A percentile compares a stretch with the other conserved stretches of the same genome.
Evolutionary conservation across 2,888 invertebrate species (phyloP).

Genomic region (Lasioglossum villosulum): DNA sequence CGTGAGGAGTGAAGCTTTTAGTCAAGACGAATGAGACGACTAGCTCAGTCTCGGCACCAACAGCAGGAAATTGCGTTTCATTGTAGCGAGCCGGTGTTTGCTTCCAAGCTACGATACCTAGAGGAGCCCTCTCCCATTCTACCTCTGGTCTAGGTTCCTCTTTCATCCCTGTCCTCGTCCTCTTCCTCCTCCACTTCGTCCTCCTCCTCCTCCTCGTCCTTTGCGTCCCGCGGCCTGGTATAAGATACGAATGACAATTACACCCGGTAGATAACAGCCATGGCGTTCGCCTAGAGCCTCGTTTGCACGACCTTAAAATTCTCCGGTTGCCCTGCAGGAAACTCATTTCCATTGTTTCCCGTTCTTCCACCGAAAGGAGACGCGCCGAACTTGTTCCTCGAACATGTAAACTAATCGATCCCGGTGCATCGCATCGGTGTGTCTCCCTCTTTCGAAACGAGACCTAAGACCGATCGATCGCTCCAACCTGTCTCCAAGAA

Average conservation of each 20-base stretch:
- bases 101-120: constrained; percentile 80
- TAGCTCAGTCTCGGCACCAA: constrained; percentile 75
- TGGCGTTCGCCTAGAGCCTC: constrained; percentile 50
- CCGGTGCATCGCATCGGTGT: constrained; percentile 9
- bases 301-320: constrained; percentile 68
- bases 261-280: constrained; percentile 70
- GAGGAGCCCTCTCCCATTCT: constrained; percentile 43
- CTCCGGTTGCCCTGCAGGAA: constrained; percentile 46
- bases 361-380: neutral
- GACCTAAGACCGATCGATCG: neutral
- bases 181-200: constrained; percentile 43
- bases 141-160: constrained; percentile 36
- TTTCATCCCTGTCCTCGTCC: constrained; percentile 15
- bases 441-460: neutral
- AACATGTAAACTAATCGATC: constrained; percentile 45
- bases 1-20: constrained; percentile 80
- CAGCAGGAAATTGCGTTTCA: constrained; percentile 83
- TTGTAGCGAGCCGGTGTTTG: constrained; percentile 83
- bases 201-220: constrained; percentile 45
- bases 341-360: constrained; percentile 61
- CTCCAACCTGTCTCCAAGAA: neutral
- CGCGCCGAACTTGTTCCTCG: constrained; percentile 5
- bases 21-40: constrained; percentile 80
- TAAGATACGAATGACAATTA: constrained; percentile 82
- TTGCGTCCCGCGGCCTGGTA: constrained; percentile 67